Evolutionary conservation across 2,888 invertebrate genomes (phyloP).

Genomic region (Trissolcus brochymenae): DNA sequence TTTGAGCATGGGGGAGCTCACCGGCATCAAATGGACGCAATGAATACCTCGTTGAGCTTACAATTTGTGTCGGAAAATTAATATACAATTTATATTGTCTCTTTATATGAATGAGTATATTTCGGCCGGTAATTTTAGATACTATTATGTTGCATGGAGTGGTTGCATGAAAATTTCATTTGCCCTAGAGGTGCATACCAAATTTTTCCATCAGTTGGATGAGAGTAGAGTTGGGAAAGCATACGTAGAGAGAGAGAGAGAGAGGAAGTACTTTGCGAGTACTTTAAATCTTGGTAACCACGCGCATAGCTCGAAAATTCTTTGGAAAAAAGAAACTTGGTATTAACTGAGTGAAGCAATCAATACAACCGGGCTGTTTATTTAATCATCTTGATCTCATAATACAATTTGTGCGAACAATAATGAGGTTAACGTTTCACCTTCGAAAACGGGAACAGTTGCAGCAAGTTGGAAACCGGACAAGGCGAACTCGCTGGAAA

Average conservation of each 20-base stretch:
- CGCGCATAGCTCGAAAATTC: no score
- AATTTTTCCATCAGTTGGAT: constrained; percentile 16
- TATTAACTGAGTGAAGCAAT: constrained; percentile 7
- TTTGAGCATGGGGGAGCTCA: constrained; percentile 39
- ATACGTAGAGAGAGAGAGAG: no score
- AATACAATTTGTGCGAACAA: constrained; percentile 39
- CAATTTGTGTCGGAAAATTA: constrained; percentile 30
- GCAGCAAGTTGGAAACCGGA: constrained; percentile 51
- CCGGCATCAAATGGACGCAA: constrained; percentile 33
- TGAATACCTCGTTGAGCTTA: constrained; percentile 34
- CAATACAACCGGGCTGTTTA: constrained; percentile 35
- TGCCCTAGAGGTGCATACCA: constrained; percentile 13
- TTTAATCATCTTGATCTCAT: constrained; percentile 50
- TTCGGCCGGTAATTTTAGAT: constrained; percentile 13
- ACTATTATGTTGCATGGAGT: constrained; percentile 20
- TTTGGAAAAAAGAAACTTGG: no score
- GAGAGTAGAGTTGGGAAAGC: not conserved
- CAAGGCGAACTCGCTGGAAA: constrained; percentile 64
- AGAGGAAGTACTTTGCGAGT: no score
- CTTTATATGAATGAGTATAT: constrained; percentile 15
- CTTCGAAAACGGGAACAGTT: constrained; percentile 54
- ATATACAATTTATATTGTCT: constrained; percentile 46
- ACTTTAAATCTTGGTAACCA: no score
- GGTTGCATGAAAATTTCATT: constrained; percentile 22
- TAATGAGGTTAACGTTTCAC: constrained; percentile 53